Percentiles rank a stretch among this genome's conserved stretches.
These are phyloP conservation scores for Drosophila tripunctata DNA, from an alignment of 2,888 invertebrate genomes.

Conservation along the genomic window DNA sequence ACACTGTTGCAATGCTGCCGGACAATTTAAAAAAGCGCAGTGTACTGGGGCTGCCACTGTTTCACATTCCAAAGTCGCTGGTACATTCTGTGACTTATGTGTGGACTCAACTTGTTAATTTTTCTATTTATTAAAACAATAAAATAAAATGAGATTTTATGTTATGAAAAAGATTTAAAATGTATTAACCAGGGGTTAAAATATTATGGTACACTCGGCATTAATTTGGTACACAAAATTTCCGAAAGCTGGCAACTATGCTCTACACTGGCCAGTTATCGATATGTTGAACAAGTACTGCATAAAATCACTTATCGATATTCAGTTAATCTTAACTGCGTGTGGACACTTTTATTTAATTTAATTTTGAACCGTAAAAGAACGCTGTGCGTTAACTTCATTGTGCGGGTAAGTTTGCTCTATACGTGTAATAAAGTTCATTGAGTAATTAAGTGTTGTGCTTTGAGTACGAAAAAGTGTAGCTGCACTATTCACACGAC, in stretches of 20 bases:
- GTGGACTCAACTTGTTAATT: too few species aligned
- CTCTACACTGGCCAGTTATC: constrained; percentile 8
- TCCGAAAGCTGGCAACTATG: too few species aligned
- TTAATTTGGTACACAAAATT: too few species aligned
- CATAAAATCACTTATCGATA: constrained; percentile 27
- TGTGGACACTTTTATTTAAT: constrained; percentile 51
- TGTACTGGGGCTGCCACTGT: too few species aligned
- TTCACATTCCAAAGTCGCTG: too few species aligned
- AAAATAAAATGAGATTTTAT: too few species aligned
- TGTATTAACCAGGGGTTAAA: too few species aligned
- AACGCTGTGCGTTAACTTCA: constrained; percentile 28
- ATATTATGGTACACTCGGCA: too few species aligned
- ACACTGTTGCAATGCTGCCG: constrained; percentile 28
- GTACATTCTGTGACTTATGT: too few species aligned
- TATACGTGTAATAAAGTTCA: not conserved
- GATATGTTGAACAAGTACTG: constrained; percentile 15
- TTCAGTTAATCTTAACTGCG: constrained; percentile 23
- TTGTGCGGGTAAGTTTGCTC: constrained; percentile 34
- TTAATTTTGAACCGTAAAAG: constrained; percentile 34
- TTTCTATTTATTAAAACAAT: too few species aligned
- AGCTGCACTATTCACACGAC: constrained; percentile 21
- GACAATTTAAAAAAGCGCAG: too few species aligned
- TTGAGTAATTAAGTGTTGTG: not conserved
- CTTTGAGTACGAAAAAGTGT: not conserved
- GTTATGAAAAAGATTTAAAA: too few species aligned